Evolutionary conservation across 92 coral and sea anemone species (phyloP).

Genomic region (Chrysogorgia sp.): DNA sequence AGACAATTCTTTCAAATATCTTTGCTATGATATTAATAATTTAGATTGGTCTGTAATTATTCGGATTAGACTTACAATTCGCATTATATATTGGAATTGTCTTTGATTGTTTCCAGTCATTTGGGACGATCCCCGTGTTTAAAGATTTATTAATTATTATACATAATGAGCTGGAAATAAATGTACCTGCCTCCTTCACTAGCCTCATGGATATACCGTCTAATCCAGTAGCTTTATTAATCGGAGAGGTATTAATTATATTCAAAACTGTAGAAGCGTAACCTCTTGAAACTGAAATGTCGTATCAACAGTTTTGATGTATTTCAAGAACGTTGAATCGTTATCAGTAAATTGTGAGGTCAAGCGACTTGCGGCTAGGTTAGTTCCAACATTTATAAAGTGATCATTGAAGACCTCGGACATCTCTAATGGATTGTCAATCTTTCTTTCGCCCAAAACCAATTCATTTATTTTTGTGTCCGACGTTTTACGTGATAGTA

Average conservation of each 20-base stretch:
- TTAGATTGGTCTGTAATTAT: slow-evolving; percentile 33
- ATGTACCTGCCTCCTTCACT: neutral
- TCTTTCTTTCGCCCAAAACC: neutral
- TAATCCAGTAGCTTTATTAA: neutral
- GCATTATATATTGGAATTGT: neutral
- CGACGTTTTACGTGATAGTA: slow-evolving; percentile 23
- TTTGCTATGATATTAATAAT: slow-evolving; percentile 11
- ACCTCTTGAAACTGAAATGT: neutral
- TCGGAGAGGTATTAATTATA: neutral
- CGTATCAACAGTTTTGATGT: neutral
- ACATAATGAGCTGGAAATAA: neutral
- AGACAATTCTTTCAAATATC: slow-evolving; percentile 16
- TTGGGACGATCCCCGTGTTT: neutral
- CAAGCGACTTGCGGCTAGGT: neutral
- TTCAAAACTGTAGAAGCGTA: neutral
- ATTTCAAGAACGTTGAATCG: neutral
- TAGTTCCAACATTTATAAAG: slow-evolving; percentile 26
- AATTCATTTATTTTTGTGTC: slow-evolving; percentile 27
- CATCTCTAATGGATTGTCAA: slow-evolving; percentile 11
- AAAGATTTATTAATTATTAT: neutral
- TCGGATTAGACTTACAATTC: neutral
- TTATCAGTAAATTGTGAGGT: neutral
- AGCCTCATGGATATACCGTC: neutral
- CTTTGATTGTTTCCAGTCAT: neutral
- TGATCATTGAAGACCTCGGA: slow-evolving; percentile 46